These are phyloP conservation scores for Campylorhamphus procurvoides DNA, from an alignment of 2,113 vertebrate genomes.

Conservation along the genomic window DNA sequence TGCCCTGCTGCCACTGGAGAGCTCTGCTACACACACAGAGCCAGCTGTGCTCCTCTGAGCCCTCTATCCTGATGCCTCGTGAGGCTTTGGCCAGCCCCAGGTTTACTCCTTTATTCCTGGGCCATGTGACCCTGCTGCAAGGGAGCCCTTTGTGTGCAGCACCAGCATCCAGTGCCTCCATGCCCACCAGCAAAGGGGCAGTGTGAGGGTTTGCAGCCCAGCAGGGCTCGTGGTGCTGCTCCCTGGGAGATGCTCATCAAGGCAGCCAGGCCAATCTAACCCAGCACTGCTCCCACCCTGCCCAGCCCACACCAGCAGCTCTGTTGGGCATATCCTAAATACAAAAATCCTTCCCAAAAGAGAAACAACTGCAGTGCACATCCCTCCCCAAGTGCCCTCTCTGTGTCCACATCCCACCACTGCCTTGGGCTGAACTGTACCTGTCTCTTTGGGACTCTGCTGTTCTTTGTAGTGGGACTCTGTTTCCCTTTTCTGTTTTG, in stretches of 20 bases:
- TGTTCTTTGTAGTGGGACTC: neutral
- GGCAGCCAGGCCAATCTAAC: too few relatives aligned
- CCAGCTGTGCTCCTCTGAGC: accelerated
- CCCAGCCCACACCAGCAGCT: neutral
- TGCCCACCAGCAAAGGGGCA: accelerated
- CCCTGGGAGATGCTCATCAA: accelerated
- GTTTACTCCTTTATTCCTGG: neutral
- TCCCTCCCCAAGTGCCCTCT: neutral
- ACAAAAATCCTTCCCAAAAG: neutral
- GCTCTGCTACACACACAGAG: neutral
- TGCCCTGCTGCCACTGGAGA: neutral
- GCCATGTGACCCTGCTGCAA: neutral
- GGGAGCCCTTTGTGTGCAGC: neutral
- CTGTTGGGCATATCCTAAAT: neutral
- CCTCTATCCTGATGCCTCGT: accelerated
- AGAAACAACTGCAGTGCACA: accelerated
- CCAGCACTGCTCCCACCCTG: neutral
- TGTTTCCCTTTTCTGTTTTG: neutral
- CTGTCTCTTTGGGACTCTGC: neutral
- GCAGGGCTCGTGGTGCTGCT: neutral
- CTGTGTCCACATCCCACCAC: accelerated
- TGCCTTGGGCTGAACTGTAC: neutral
- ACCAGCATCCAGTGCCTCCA: accelerated
- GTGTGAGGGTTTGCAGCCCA: neutral
- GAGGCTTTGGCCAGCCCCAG: neutral